Base-by-base conservation (phyloP, 2,888 invertebrate genomes). In the Leptinotarsa peninsularis region DNA sequence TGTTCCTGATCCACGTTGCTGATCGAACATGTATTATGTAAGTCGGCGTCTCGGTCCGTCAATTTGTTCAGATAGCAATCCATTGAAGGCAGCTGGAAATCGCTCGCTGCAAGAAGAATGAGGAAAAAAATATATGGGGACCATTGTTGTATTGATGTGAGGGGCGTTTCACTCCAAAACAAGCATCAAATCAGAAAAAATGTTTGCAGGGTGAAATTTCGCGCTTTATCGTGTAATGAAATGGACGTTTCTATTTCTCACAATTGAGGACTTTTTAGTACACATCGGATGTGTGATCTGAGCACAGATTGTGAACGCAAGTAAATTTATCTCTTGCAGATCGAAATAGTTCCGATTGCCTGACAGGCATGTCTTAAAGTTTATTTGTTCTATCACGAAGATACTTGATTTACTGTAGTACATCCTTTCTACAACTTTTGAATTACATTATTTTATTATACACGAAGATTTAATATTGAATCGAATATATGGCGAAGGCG, bases 61-160 rank as follows among this genome's bases (percentile, higher is more conserved):
- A 82, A 83, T 83, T 82, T 82, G 83, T 83, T 82, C 80, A 79
- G 80, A 76, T 78, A 76, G 81, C 80, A 66, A 80, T 75, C 74
- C 74, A 75, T 75, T 67, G 63, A n/a, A 63, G 33, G 63, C n/a
- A 43, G 63, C 27, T 13, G 15, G 17, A 63, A 63, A 63, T 63
- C 63, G 63, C 18, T 33, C 17, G 63, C 27, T 63, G 33, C 33
- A 63, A 17, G 27, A 15, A 27, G 63, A 27, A 63, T 63, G 63
- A 63, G 63, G 33, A 33, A 5, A 33, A 63, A 63, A 63, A 27
- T 63, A 63, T 63, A 63, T 63, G 33, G 17, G 33, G 5, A 63
- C 33, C 18, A 63, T 63, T 63, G 63, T 58, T 63, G 63, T 63
- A 63, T 63, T 63, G 63, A 63, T 63, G 63, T 63, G 27, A 15